Conservation (phyloP, 1,140 invertebrate genomes). For the Lutraria rhynchaena region DNA sequence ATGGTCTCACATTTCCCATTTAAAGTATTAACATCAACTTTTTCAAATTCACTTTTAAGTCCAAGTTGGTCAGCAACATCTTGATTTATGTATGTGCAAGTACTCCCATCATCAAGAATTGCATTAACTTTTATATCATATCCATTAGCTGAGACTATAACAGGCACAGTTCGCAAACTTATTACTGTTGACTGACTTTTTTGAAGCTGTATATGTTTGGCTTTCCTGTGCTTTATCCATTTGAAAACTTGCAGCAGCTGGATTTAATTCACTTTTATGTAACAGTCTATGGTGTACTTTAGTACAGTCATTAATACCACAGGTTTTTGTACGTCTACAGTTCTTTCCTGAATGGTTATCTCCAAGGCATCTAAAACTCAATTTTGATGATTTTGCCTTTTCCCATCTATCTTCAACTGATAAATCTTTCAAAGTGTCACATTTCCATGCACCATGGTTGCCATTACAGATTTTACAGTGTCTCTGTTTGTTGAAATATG, state of each 20-base stretch:
- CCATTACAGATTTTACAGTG: neutral
- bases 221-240: too few relatives aligned
- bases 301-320: constrained; percentile 14
- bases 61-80: constrained; percentile 17
- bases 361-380: constrained; percentile 19
- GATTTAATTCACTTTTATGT: neutral
- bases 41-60: neutral
- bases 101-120: constrained; percentile 39
- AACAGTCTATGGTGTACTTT: constrained; percentile 24
- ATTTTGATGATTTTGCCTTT: neutral
- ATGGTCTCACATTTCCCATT: constrained; percentile 14
- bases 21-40: neutral
- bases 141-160: neutral
- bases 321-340: constrained; percentile 2
- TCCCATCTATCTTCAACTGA: constrained; percentile 14
- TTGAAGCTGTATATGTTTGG: neutral
- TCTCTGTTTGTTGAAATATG: neutral
- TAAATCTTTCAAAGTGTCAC: neutral
- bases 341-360: neutral
- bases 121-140: constrained; percentile 13
- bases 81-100: constrained; percentile 13
- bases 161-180: constrained; percentile 12
- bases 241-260: neutral
- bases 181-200: neutral
- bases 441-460: constrained; percentile 2